Base-by-base conservation (phyloP, 2,113 vertebrate species). In the Dipodomys merriami region DNA sequence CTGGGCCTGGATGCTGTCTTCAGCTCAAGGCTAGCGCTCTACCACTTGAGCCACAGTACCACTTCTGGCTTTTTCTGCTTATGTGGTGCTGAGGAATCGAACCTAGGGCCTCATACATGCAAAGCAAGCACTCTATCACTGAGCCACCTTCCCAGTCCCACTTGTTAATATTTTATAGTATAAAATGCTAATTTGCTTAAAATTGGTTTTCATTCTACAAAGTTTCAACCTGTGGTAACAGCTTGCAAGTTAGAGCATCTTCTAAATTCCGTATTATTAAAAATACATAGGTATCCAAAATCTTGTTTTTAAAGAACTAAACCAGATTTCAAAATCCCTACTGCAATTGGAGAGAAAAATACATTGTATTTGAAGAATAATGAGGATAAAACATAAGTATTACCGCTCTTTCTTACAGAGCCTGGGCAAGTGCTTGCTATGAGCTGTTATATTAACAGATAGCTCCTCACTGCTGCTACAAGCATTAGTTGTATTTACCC, bases 121-220 rank as follows among this genome's bases (percentile, higher is more conserved):
- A 15, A 60, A 18, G 8, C 57, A 60, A 60, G 18, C 57, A 60
- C 57, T 60, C 57, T 15, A 60, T 3, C 57, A 60, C 57, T 60
- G 57, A 60, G 57, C 9, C 18, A 60, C 57, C 2, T 60, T 60
- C 11, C 57, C 57, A 60, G 57, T 18, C 57, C 39, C 39, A 57
- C 15, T 62, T 6, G 65, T 22, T 86, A 87, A 67, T 35, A 88
- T 72, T 89, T 93, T 77, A 77, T 73, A 88, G 15, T 13, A 92
- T 29, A 73, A 78, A 95, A 69, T 49, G 44, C 12, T 80, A 57
- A 78, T 78, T 88, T 95, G 62, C n/a, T 64, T 86, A 88, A 88
- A 93, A 88, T 39, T 86, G 15, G 16, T 71, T 88, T 85, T 91
- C 30, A 84, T 74, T 78, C 30, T 73, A 78, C 64, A 46, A 65